These are phyloP conservation scores for Zaprionus capensis DNA, from an alignment of 1,140 invertebrate species.

Conservation along the genomic window DNA sequence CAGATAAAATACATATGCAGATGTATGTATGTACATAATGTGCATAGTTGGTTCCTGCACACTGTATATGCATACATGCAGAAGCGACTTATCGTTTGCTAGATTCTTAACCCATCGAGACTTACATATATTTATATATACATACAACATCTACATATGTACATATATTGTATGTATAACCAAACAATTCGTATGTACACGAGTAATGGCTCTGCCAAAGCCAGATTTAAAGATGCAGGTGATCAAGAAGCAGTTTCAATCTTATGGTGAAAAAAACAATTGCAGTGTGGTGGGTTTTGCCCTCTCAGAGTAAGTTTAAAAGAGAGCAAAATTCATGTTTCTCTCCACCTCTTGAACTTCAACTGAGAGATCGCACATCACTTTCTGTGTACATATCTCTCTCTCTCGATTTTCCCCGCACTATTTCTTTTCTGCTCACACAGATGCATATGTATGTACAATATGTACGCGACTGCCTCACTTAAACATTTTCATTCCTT, in stretches of 20 bases:
- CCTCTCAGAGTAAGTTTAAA: neutral
- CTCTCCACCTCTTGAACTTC: neutral
- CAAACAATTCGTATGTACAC: neutral
- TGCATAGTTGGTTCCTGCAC: no score
- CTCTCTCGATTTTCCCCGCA: neutral
- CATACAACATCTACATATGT: no score
- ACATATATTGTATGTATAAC: neutral
- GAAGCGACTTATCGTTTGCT: no score
- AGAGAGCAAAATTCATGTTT: neutral
- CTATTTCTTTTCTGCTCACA: neutral
- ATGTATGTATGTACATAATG: no score
- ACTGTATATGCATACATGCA: no score
- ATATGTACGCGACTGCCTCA: neutral
- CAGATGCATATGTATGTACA: neutral
- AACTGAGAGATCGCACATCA: neutral
- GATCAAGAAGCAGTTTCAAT: constrained; percentile 1
- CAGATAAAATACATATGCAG: no score
- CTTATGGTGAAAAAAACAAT: neutral
- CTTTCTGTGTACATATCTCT: neutral
- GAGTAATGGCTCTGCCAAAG: neutral
- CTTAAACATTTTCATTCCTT: neutral
- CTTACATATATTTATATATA: no score
- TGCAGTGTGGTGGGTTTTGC: constrained; percentile 12
- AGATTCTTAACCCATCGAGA: no score
- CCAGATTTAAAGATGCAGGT: constrained; percentile 14